Evolutionary conservation across 2,888 invertebrate species (phyloP), one percentile per base, ranked within the genome.

Genomic region (Acrobasis consociella): DNA sequence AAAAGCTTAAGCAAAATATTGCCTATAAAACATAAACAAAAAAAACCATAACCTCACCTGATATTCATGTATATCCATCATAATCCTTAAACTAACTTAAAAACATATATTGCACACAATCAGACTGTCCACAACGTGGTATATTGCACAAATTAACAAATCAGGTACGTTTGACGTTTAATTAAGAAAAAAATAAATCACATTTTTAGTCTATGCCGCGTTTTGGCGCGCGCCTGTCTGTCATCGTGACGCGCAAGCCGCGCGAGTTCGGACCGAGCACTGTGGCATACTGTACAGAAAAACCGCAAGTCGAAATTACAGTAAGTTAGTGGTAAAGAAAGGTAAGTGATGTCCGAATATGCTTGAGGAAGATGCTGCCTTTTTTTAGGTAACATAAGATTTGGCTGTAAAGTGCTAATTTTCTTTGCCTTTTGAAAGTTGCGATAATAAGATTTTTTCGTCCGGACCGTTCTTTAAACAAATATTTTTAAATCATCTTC

Each of bases 11-110:
- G 31, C 31, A 31, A 31, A 31, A 31, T 31, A 31, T 31, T 31
- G 31, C 2, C 31, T 5, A 7, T 31, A 5, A 38, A 31, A 31
- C 9, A 31, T 31, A 31, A 31, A 9, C 42, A 17, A 42, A 49
- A 42, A 49, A 22, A 49, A 58, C 46, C 13, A 49, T 50, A 60
- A 42, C 22, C 87, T 86, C 72, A 92, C 91, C 89, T 91, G 91
- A 72, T 91, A 92, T 69, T 92, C 91, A 61, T 83, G 87, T 65
- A 90, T 82, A 86, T 92, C 91, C 91, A 92, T 88, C 72, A 76
- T 70, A 75, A 74, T 75, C 70, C 65, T 53, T 66, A 70, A 69
- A 68, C 64, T 69, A 71, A 72, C 68, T 71, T 68, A 71, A 72
- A 69, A 31, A 31, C 78, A 71, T 72, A 77, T 87, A 88, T 91